A percentile compares a stretch with the other conserved stretches of the same genome.
phyloP scores from a whole-genome alignment of 2,888 invertebrate species.

The Poecilobothrus nobilitatus region DNA sequence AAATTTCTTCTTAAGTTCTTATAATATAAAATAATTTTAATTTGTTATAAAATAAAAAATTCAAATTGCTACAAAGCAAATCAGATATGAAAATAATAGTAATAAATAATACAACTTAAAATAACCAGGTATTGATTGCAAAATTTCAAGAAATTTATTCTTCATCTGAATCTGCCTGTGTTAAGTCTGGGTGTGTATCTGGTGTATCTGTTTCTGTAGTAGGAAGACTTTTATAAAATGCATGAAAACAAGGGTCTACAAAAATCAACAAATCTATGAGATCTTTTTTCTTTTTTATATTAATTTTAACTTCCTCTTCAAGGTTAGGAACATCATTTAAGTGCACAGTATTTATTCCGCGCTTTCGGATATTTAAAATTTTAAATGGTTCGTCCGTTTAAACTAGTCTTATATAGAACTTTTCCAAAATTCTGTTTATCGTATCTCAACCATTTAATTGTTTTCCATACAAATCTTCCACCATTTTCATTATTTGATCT shows the following conservation, averaged over 20 bases:
- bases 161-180: too few relatives aligned
- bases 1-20: too few relatives aligned
- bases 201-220: too few relatives aligned
- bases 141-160: too few relatives aligned
- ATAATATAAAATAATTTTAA: too few relatives aligned
- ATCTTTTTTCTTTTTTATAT: conserved; percentile 5
- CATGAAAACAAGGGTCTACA: conserved; percentile 9
- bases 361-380: conserved; percentile 2
- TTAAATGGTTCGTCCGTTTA: conserved; percentile 11
- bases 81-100: too few relatives aligned
- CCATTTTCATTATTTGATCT: not conserved
- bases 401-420: conserved; percentile 52
- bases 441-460: not conserved
- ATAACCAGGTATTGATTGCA: too few relatives aligned
- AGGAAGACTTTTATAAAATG: not conserved
- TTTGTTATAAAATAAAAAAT: too few relatives aligned
- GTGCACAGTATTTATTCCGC: not conserved
- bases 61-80: too few relatives aligned
- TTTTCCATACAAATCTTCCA: conserved; percentile 4
- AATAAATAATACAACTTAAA: too few relatives aligned
- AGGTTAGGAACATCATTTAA: not conserved
- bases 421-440: conserved; percentile 31
- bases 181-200: too few relatives aligned
- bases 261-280: not conserved
- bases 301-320: conserved; percentile 8